Evolutionary conservation across 2,797 vertebrate genomes (phyloP).

Genomic region (Parambassis ranga): DNA sequence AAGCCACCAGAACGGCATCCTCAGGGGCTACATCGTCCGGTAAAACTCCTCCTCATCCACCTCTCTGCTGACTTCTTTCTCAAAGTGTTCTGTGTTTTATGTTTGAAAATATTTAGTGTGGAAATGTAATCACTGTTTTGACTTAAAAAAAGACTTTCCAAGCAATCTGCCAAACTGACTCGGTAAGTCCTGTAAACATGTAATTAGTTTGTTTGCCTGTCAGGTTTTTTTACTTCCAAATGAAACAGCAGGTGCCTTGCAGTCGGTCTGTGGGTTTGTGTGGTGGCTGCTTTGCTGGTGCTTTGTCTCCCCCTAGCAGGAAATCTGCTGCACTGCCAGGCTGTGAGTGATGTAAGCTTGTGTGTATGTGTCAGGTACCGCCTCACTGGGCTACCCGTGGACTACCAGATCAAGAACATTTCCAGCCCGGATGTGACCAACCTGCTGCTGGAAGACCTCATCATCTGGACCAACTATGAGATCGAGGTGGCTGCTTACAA

Average conservation of each 20-base stretch:
- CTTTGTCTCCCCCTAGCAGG: constrained; percentile 75
- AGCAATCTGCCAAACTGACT: constrained; percentile 52
- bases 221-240: constrained; percentile 52
- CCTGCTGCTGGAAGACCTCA: constrained; percentile 94
- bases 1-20: constrained; percentile 93
- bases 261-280: constrained; percentile 39
- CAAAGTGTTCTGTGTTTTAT: neutral
- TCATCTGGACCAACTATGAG: constrained; percentile 99
- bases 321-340: constrained; percentile 27
- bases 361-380: constrained; percentile 83
- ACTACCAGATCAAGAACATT: constrained; percentile 96
- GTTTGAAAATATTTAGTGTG: neutral
- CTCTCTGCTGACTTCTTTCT: neutral
- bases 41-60: constrained; percentile 41
- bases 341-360: neutral
- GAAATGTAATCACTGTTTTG: constrained; percentile 16
- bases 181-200: constrained; percentile 60
- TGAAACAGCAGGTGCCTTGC: constrained; percentile 65
- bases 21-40: constrained; percentile 92
- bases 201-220: constrained; percentile 65
- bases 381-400: constrained; percentile 92
- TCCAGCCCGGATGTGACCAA: constrained; percentile 92
- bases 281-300: constrained; percentile 45
- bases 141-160: constrained; percentile 47
- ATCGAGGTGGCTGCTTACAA: constrained; percentile 97